phyloP scores from a whole-genome alignment of 2,113 vertebrate genomes.

The Mastomys natalensis region DNA sequence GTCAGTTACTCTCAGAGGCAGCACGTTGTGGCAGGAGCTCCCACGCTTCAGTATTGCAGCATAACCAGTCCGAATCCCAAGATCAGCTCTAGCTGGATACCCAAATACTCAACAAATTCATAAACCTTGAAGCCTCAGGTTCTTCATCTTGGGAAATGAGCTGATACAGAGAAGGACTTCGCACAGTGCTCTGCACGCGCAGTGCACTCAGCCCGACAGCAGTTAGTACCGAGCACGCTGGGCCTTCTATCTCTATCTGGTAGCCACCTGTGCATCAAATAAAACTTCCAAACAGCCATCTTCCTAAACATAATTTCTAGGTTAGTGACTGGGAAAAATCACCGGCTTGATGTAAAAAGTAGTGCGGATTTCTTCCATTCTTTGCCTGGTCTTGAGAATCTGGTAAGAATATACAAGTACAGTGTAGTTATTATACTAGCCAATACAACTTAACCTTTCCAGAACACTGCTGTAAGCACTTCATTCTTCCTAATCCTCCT shows the following conservation, averaged over 20 bases:
- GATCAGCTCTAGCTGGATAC: neutral
- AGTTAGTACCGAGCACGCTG: neutral
- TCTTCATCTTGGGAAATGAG: neutral
- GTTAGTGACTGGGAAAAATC: neutral
- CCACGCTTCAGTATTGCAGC: neutral
- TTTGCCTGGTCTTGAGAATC: neutral
- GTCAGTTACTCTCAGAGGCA: neutral
- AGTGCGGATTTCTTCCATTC: neutral
- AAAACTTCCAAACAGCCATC: neutral
- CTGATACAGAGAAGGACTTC: neutral
- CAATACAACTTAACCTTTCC: neutral
- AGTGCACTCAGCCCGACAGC: neutral
- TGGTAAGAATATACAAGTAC: neutral
- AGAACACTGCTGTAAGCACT: neutral
- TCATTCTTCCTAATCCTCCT: neutral
- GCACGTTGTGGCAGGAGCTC: neutral
- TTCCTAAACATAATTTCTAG: conserved; percentile 15
- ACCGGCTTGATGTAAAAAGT: neutral
- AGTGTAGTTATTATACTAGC: neutral
- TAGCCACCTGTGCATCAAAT: neutral
- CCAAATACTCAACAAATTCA: neutral
- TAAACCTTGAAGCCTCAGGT: neutral
- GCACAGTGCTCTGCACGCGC: neutral
- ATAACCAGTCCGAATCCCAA: neutral
- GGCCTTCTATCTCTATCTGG: neutral